Conservation (phyloP, 1,140 invertebrate species). For the Schmidtea mediterranea region DNA sequence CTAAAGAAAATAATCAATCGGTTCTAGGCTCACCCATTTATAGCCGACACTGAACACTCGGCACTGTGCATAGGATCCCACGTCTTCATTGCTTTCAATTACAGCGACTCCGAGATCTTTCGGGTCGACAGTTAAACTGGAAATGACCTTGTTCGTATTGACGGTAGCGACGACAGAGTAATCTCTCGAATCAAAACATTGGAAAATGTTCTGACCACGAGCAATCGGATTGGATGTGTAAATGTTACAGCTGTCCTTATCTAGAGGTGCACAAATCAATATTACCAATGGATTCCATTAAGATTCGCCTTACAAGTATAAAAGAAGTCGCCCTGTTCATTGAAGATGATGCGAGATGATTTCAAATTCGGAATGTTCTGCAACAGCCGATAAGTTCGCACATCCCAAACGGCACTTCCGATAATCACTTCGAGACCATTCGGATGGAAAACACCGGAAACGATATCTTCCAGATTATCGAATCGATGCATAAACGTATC, state of each 20-base stretch:
- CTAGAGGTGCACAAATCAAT: too few relatives aligned
- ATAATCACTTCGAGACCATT: conserved; percentile 54
- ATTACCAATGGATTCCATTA: too few relatives aligned
- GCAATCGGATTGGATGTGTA: neutral
- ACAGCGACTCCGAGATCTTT: neutral
- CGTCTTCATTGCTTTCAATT: neutral
- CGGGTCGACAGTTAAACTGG: neutral
- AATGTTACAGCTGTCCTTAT: neutral
- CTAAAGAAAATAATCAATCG: too few relatives aligned
- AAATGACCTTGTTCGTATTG: neutral
- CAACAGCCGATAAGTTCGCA: conserved; percentile 68
- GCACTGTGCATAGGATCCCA: neutral
- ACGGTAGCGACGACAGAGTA: conserved; percentile 34
- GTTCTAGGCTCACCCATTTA: neutral
- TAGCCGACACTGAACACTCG: neutral
- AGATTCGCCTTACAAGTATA: too few relatives aligned
- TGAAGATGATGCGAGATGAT: too few relatives aligned
- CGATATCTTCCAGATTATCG: conserved; percentile 74
- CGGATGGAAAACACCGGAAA: conserved; percentile 85
- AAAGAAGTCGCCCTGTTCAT: too few relatives aligned
- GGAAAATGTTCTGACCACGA: conserved; percentile 35
- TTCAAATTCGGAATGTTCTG: too few relatives aligned
- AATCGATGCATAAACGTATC: conserved; percentile 46
- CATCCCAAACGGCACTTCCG: conserved; percentile 51
- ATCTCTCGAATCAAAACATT: conserved; percentile 67